Percentiles rank a stretch among this genome's conserved stretches.
Conservation (phyloP, 1,140 invertebrate species). For the Drosophila obscura region DNA sequence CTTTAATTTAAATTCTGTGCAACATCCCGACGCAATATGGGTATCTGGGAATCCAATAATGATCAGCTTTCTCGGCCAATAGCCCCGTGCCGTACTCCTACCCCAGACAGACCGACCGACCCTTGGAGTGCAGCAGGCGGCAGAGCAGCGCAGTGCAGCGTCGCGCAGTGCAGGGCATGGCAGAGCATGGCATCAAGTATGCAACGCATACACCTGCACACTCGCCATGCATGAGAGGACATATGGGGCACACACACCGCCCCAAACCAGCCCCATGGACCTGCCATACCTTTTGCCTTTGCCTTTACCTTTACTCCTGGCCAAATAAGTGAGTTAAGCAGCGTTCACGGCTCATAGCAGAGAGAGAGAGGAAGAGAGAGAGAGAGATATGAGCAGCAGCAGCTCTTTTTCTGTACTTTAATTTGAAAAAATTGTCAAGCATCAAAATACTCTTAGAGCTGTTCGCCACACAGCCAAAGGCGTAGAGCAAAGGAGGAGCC, state of each 20-base stretch:
- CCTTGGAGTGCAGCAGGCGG: too few species aligned
- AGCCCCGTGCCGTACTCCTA: too few species aligned
- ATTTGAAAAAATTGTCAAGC: slow-evolving; percentile 81
- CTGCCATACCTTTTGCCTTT: slow-evolving; percentile 4
- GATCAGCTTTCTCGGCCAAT: too few species aligned
- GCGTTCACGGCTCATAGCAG: slow-evolving; percentile 10
- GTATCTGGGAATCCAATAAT: too few species aligned
- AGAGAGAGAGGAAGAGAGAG: too few species aligned
- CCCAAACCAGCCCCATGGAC: background rate
- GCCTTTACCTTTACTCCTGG: slow-evolving; percentile 4
- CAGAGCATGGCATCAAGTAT: slow-evolving; percentile 23
- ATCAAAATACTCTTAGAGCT: slow-evolving; percentile 79
- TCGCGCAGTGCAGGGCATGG: background rate
- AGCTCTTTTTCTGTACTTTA: slow-evolving; percentile 46
- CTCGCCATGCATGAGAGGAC: slow-evolving; percentile 32
- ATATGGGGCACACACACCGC: slow-evolving; percentile 36
- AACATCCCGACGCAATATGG: too few species aligned
- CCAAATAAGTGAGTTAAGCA: slow-evolving; percentile 48
- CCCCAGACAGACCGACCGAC: too few species aligned
- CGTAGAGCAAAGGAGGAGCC: background rate
- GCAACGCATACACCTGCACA: slow-evolving; percentile 25
- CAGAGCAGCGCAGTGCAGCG: background rate
- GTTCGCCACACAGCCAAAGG: slow-evolving; percentile 14
- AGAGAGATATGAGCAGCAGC: background rate
- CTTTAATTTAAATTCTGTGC: too few species aligned